Evolutionary conservation across 2,797 vertebrate species (phyloP), one percentile per base, ranked within the genome.

Genomic region (Anguilla anguilla): DNA sequence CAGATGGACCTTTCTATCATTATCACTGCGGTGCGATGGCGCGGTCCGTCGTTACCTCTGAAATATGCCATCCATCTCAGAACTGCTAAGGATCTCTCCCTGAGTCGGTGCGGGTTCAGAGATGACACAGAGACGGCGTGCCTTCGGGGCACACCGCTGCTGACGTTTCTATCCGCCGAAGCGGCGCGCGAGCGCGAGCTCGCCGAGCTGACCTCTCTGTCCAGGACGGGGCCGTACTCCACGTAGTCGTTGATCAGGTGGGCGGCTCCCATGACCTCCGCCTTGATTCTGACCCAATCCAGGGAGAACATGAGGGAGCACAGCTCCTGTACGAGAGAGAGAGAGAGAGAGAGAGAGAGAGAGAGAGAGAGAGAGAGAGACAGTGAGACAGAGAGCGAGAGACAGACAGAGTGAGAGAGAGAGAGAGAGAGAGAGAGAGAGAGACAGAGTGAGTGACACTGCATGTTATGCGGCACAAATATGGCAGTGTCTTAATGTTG

Each of bases 181-280:
- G 77, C 77, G 3, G 3, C 49, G 19, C 1, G 6, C 4, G 39
- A 25, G 6, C 64, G n/a, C 6, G 25, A 67, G 64, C 64, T 2
- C 1, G 82, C 51, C 3, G 4, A 17, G 22, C 61, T 91, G 94
- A 99, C 98, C 97, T 99, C 98, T 95, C 97, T 95, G 95, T 99
- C 97, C 90, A 99, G 92, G 89, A 98, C 93, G 89, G 95, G 93
- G 88, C 97, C 96, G 28, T 98, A 97, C 93, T 97, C 97, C 90
- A 98, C 94, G 67, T 98, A 99, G 93, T 99, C 98, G 89, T 98
- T 98, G 94, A 99, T 98, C 90, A 99, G 95, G 88, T 98, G 97
- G 86, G 98, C 97, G 82, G 98, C 96, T 28, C 98, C 97, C 94
- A 99, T 96, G 5, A 98, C 91, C 92, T 93, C 94, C 31, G 97